phyloP scores from a whole-genome alignment of 1,140 invertebrate species.

The Luehdorfia chinensis region DNA sequence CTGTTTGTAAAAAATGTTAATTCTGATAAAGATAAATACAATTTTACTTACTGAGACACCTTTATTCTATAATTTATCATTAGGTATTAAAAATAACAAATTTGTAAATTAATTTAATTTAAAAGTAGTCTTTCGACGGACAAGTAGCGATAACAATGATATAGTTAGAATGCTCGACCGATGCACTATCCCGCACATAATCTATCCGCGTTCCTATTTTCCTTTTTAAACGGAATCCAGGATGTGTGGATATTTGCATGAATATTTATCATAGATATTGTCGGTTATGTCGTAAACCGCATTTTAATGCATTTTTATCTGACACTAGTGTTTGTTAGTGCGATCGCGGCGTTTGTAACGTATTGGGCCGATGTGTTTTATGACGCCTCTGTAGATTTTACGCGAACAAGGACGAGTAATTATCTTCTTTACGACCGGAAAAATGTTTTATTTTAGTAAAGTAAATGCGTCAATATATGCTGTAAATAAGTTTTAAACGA shows the following conservation, averaged over 20 bases:
- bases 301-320: conserved; percentile 70
- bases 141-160: conserved; percentile 17
- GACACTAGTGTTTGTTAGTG: conserved; percentile 21
- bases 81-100: no score
- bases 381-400: background rate
- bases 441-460: no score
- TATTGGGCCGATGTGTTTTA: conserved; percentile 5
- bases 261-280: conserved; percentile 64
- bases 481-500: no score
- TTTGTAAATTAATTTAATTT: no score
- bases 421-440: background rate
- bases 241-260: conserved; percentile 66
- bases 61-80: no score
- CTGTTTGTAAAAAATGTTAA: no score
- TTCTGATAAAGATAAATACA: no score
- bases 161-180: conserved; percentile 22
- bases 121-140: no score
- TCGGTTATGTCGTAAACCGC: conserved; percentile 51
- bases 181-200: conserved; percentile 33
- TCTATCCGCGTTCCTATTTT: conserved; percentile 58
- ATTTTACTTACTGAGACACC: no score
- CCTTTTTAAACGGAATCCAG: conserved; percentile 69
- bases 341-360: conserved; percentile 5
- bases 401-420: no score
- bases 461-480: no score